Percentiles rank a stretch among this genome's conserved stretches.
Conservation (phyloP, 1,140 invertebrate genomes). For the Drosophila hydei region DNA sequence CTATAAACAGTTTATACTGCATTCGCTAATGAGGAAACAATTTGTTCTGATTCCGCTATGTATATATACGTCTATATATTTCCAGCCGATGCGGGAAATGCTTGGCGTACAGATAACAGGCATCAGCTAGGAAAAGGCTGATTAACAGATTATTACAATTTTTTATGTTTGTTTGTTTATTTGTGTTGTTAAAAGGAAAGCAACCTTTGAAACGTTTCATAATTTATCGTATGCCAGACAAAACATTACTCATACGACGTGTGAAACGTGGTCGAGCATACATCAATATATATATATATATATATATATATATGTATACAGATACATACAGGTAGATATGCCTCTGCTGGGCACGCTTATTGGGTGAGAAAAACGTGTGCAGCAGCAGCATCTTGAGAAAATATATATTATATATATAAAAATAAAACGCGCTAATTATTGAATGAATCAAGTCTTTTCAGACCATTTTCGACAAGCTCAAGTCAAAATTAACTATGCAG, state of each 20-base stretch:
- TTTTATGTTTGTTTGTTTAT: background rate
- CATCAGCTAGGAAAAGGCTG: background rate
- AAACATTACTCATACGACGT: conserved; percentile 41
- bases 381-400: conserved; percentile 43
- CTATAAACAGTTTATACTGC: conserved; percentile 25
- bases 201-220: conserved; percentile 8
- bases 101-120: conserved; percentile 12
- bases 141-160: conserved; percentile 12
- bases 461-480: background rate
- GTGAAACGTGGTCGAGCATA: conserved; percentile 24
- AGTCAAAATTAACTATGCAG: conserved; percentile 16
- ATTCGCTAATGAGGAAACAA: conserved; percentile 66
- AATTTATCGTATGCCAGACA: background rate
- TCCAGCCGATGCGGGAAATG: conserved; percentile 25
- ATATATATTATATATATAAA: conserved; percentile 16
- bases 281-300: background rate
- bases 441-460: conserved; percentile 39
- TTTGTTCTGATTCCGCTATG: conserved; percentile 47
- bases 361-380: conserved; percentile 62
- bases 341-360: conserved; percentile 74
- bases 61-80: background rate
- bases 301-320: no score
- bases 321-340: conserved; percentile 9
- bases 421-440: conserved; percentile 62
- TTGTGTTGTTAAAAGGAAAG: background rate